phyloP scores from a whole-genome alignment of 2,113 vertebrate genomes.

The Anthoscopus minutus region DNA sequence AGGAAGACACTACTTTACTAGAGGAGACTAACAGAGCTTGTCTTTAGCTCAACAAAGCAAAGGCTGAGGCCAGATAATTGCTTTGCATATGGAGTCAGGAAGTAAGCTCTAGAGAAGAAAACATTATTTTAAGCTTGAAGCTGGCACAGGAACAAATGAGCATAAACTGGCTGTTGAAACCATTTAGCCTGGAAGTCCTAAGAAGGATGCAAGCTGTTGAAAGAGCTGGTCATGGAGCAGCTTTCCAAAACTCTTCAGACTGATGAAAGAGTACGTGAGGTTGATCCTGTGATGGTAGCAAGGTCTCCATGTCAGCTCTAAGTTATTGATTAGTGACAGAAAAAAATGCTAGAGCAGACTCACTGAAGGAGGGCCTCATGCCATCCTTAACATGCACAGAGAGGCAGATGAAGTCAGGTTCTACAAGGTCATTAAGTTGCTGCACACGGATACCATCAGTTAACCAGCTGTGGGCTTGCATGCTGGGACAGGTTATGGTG shows the following conservation, averaged over 20 bases:
- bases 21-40: not conserved
- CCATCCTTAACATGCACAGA: not conserved
- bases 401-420: not conserved
- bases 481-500: not conserved
- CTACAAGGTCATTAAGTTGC: not conserved
- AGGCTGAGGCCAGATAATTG: not conserved
- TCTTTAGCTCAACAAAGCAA: not conserved
- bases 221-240: not conserved
- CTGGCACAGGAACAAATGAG: not conserved
- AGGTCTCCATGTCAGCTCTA: not conserved
- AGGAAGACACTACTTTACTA: not conserved
- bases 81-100: not conserved
- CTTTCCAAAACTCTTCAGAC: not conserved
- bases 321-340: not conserved
- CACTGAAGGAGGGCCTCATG: not conserved
- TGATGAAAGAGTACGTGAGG: not conserved
- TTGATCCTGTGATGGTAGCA: not conserved
- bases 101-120: not conserved
- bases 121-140: not conserved
- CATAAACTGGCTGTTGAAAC: not conserved
- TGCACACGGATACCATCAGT: not conserved
- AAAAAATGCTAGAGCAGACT: not conserved
- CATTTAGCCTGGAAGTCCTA: not conserved
- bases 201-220: accelerated
- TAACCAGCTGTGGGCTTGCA: not conserved